phyloP scores from a whole-genome alignment of 2,797 vertebrate species.

The Agapornis canus region DNA sequence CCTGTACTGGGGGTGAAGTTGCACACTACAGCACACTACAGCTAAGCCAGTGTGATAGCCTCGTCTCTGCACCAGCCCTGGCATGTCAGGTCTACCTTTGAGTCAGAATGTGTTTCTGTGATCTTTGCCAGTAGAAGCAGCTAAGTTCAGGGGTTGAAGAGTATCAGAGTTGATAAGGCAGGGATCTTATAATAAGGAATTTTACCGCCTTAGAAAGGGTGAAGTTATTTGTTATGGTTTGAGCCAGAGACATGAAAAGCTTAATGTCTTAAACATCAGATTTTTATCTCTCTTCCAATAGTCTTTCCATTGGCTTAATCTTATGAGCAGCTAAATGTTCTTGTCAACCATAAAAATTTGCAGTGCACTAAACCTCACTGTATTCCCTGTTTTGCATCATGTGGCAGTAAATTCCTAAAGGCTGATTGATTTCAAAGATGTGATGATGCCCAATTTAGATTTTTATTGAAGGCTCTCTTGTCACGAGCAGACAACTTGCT shows the following conservation, averaged over 20 bases:
- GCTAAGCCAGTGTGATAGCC: neutral
- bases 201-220: neutral
- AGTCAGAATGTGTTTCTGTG: neutral
- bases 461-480: constrained; percentile 1
- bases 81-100: neutral
- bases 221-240: neutral
- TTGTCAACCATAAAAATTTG: neutral
- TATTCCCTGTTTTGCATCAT: neutral
- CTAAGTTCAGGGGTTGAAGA: neutral
- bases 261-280: neutral
- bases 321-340: neutral
- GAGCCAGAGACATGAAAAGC: neutral
- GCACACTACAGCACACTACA: accelerated
- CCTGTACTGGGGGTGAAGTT: neutral
- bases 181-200: neutral
- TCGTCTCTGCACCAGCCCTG: neutral
- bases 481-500: neutral
- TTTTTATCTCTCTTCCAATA: neutral
- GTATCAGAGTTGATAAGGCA: neutral
- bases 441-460: neutral
- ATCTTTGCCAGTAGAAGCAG: neutral
- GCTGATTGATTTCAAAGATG: neutral
- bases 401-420: neutral
- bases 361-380: neutral
- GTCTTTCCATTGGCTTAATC: neutral